Conservation (phyloP, 2,888 invertebrate species). For the Bembecia ichneumoniformis region DNA sequence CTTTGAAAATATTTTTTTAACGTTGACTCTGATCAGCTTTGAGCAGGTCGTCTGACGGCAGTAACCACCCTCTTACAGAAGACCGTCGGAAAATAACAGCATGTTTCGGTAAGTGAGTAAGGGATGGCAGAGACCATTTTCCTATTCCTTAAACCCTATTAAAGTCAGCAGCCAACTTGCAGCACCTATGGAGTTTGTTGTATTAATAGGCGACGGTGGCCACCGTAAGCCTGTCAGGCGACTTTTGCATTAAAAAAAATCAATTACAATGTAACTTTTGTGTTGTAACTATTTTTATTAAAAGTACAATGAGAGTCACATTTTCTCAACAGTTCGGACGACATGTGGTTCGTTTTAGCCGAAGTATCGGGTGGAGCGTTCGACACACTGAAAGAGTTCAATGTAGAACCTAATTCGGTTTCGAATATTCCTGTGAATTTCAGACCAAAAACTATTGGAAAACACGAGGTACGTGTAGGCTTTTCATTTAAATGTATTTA, state of each 20-base stretch:
- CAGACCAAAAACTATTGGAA: conserved; percentile 50
- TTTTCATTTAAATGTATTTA: too few relatives aligned
- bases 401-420: conserved; percentile 48
- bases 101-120: too few relatives aligned
- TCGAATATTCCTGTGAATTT: conserved; percentile 53
- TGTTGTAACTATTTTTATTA: not conserved
- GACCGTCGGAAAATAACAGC: too few relatives aligned
- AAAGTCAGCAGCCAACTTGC: not conserved
- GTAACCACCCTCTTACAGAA: too few relatives aligned
- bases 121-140: too few relatives aligned
- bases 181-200: too few relatives aligned
- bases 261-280: not conserved
- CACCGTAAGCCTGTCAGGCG: too few relatives aligned
- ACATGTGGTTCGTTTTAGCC: conserved; percentile 50
- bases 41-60: too few relatives aligned
- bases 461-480: conserved; percentile 39
- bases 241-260: too few relatives aligned
- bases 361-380: conserved; percentile 46
- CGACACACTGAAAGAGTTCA: conserved; percentile 48
- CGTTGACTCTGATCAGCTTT: too few relatives aligned
- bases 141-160: too few relatives aligned
- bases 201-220: too few relatives aligned
- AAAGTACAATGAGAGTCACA: not conserved
- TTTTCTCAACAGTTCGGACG: conserved; percentile 39
- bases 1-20: conserved; percentile 11